Evolutionary conservation across 2,797 vertebrate species (phyloP), one percentile per base, ranked within the genome.

Genomic region (Carcharodon carcharias): DNA sequence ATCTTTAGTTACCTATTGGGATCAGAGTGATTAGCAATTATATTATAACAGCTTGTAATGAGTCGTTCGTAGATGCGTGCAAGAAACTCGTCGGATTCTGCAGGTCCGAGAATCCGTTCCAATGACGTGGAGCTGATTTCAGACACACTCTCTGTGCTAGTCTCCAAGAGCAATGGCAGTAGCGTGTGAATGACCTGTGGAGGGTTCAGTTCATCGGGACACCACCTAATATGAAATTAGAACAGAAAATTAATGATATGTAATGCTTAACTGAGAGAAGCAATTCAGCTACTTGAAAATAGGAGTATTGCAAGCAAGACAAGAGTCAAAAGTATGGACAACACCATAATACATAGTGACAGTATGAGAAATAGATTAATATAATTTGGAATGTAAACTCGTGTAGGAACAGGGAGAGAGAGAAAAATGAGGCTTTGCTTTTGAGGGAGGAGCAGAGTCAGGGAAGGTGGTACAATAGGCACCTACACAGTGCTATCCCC

Each of bases 11-110:
- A 99, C 99, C 99, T 99, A 97, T 98, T 98, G 21, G 99, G 99
- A 96, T 99, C 99, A 0, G 99, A 98, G 96, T 99, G 99, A 97
- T 98, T 98, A 67, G 99, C 99, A 96, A 99, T 98, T 96, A 99
- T 99, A 97, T 99, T 99, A 97, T 99, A 99, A 97, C 99, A 99
- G 1, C 99, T 99, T 0, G 98, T 99, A 97, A 99, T 98, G 96
- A 99, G 96, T 61, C 99, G 99, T 97, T 99, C 98, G 35, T 99
- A 99, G 96, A 99, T 98, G 3, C 98, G 99, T 0, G 99, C 98
- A 77, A 99, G 97, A 97, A 99, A 99, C 96, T 99, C 98, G 5
- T 99, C 99, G 0, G 99, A 99, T 96, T 99, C 99, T 0, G 99
- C 98, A 0, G 99, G 99, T 26, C 99, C 99, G 96, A 99, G 97